These are phyloP conservation scores for Scaptomyza polygonia DNA, from an alignment of 2,888 invertebrate genomes.

Conservation along the genomic window DNA sequence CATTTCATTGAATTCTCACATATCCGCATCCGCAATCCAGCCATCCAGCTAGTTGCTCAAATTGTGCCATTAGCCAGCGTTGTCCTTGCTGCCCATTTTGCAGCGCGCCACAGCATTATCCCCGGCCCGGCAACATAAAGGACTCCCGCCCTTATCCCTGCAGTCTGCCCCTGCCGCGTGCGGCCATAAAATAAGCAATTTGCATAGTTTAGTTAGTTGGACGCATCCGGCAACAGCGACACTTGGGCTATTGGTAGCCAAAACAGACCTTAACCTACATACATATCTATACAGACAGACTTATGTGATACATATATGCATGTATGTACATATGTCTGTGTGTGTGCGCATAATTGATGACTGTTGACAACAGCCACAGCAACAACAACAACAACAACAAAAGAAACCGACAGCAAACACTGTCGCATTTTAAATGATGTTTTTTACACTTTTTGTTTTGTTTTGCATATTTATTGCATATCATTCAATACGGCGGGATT, in stretches of 20 bases:
- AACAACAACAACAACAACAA: constrained; percentile 25
- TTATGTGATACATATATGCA: background rate
- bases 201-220: constrained; percentile 83
- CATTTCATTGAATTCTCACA: constrained; percentile 81
- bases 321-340: constrained; percentile 1
- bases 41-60: constrained; percentile 67
- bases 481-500: constrained; percentile 33
- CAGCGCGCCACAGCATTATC: constrained; percentile 35
- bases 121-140: constrained; percentile 56
- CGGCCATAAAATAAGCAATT: constrained; percentile 82
- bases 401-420: constrained; percentile 13
- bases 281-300: constrained; percentile 2
- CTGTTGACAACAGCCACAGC: constrained; percentile 58
- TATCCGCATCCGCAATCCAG: constrained; percentile 65
- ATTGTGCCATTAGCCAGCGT: constrained; percentile 74
- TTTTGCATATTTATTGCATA: constrained; percentile 49
- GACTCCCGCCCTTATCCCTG: constrained; percentile 10
- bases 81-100: constrained; percentile 62
- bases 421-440: constrained; percentile 59
- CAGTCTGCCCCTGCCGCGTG: constrained; percentile 25
- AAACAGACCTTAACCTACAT: constrained; percentile 19
- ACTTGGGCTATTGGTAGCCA: constrained; percentile 54
- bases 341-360: constrained; percentile 63
- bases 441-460: constrained; percentile 29
- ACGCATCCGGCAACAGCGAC: constrained; percentile 74